A percentile compares a stretch with the other conserved stretches of the same genome.
phyloP scores from a whole-genome alignment of 2,888 invertebrate species.

The Orchesellides sinensis region DNA sequence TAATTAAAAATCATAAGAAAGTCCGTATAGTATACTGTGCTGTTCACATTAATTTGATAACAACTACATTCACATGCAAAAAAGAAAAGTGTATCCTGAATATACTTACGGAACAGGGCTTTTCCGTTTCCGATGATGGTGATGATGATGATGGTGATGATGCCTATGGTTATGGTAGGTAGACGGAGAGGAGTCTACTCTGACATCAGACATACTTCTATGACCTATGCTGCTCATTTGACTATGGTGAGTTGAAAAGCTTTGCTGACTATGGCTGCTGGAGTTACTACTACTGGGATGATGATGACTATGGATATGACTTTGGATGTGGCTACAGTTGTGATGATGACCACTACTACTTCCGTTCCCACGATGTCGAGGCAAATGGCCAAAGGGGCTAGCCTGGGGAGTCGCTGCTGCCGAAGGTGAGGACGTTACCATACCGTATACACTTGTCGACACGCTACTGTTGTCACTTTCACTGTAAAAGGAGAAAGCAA shows the following conservation, averaged over 20 bases:
- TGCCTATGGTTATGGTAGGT: slow-evolving; percentile 29
- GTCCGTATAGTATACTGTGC: too few relatives aligned
- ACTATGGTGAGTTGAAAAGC: slow-evolving; percentile 44
- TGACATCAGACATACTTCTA: slow-evolving; percentile 47
- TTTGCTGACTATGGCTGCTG: slow-evolving; percentile 47
- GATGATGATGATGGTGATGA: slow-evolving; percentile 45
- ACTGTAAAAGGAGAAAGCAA: too few relatives aligned
- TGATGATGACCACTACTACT: slow-evolving; percentile 31
- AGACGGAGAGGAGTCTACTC: slow-evolving; percentile 46
- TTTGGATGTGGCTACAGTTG: slow-evolving; percentile 39
- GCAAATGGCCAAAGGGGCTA: slow-evolving; percentile 43
- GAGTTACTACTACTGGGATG: slow-evolving; percentile 51
- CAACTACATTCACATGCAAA: too few relatives aligned
- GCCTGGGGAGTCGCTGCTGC: slow-evolving; percentile 25
- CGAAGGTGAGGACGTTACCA: slow-evolving; percentile 40
- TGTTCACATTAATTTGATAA: too few relatives aligned
- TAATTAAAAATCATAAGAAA: too few relatives aligned
- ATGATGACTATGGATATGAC: slow-evolving; percentile 26
- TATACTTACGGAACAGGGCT: slow-evolving; percentile 52
- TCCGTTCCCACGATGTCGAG: slow-evolving; percentile 42
- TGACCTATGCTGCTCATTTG: slow-evolving; percentile 48
- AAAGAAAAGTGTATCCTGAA: too few relatives aligned
- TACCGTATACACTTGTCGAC: slow-evolving; percentile 53
- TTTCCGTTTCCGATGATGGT: slow-evolving; percentile 57
- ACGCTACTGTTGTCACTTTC: slow-evolving; percentile 60